These are phyloP conservation scores for Tineola bisselliella DNA, from an alignment of 2,888 invertebrate genomes.

Conservation along the genomic window DNA sequence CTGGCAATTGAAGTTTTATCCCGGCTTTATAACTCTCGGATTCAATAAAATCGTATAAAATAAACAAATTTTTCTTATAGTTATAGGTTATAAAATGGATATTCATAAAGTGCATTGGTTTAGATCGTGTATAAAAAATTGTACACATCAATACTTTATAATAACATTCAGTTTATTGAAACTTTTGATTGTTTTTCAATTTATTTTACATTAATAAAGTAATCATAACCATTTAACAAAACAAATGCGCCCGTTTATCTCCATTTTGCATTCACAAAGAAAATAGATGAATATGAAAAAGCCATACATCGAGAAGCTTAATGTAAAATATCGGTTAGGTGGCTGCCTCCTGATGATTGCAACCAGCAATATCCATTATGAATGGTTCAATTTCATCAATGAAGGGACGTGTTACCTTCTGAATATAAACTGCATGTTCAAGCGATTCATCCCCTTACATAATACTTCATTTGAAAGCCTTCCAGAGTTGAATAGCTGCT, in stretches of 20 bases:
- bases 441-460: neutral
- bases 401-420: slow-evolving; percentile 30
- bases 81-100: slow-evolving; percentile 14
- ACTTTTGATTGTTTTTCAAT: no score
- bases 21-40: slow-evolving; percentile 52
- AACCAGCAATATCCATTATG: slow-evolving; percentile 27
- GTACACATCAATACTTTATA: neutral
- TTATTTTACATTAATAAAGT: no score
- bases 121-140: neutral
- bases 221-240: neutral
- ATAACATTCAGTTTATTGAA: slow-evolving; percentile 2
- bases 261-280: neutral
- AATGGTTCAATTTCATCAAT: slow-evolving; percentile 40
- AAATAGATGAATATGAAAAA: slow-evolving; percentile 20
- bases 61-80: slow-evolving; percentile 32
- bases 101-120: neutral
- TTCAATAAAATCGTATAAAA: slow-evolving; percentile 56
- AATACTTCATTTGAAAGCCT: slow-evolving; percentile 45
- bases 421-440: slow-evolving; percentile 45
- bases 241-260: neutral
- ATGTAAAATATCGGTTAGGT: slow-evolving; percentile 24
- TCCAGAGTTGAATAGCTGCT: slow-evolving; percentile 18
- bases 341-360: slow-evolving; percentile 13
- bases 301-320: slow-evolving; percentile 22
- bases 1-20: slow-evolving; percentile 65